These are phyloP conservation scores for Athene cunicularia DNA, from an alignment of 2,113 vertebrate genomes.

Conservation along the genomic window DNA sequence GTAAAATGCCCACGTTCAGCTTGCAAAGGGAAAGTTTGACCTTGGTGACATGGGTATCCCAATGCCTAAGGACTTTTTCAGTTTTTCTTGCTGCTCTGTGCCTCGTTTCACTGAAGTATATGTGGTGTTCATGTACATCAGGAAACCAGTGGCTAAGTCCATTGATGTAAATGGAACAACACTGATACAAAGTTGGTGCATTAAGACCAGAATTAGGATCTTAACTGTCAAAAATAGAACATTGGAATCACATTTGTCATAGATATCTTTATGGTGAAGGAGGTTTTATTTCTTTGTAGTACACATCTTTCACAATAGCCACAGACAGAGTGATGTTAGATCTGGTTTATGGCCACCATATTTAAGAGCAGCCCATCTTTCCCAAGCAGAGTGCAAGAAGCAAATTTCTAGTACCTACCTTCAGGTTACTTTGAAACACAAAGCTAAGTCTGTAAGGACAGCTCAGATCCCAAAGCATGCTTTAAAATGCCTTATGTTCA, in stretches of 20 bases:
- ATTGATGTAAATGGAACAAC: not conserved
- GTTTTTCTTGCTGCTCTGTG: not conserved
- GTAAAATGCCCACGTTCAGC: not conserved
- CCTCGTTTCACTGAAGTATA: not conserved
- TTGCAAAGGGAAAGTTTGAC: not conserved
- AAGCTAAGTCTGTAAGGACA: not conserved
- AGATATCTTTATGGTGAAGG: not conserved
- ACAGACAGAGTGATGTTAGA: not conserved
- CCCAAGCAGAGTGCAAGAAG: not conserved
- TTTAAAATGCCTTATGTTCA: not conserved
- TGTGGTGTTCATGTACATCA: not conserved
- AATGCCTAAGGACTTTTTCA: not conserved
- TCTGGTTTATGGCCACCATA: not conserved
- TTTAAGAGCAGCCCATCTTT: not conserved
- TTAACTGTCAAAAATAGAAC: not conserved
- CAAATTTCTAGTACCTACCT: not conserved
- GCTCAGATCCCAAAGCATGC: not conserved
- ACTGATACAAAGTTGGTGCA: not conserved
- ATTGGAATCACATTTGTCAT: not conserved
- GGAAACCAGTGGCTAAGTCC: not conserved
- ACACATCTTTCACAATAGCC: not conserved
- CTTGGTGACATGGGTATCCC: not conserved
- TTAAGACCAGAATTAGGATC: not conserved
- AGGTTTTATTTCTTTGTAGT: not conserved
- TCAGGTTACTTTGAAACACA: not conserved